Evolutionary conservation across 1,140 invertebrate genomes (phyloP), one percentile per base, ranked within the genome.

Genomic region (Leptestheria dahalacensis): DNA sequence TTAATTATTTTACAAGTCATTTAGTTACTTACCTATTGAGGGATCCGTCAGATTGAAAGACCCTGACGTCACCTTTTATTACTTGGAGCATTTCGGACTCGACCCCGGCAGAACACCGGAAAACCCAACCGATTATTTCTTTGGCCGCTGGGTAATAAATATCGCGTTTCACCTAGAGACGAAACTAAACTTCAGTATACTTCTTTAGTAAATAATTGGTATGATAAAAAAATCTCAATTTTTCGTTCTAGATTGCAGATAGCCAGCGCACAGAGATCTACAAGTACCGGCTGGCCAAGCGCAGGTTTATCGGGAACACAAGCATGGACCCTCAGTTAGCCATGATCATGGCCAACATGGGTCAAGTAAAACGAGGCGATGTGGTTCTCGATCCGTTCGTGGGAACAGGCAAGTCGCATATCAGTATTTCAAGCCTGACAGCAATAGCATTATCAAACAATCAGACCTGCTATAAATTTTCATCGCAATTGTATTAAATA

Each of bases 251-350:
- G 88, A 72, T 91, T 68, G 77, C 79, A 29, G 81, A 86, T 73
- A 90, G 91, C 2, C 83, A 91, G 70, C 76, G 91, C 61, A 78
- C 86, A 63, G 72, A 85, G 23, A 86, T 94, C 33, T 75, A 80
- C 62, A 77, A 83, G 59, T 79, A 91, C 51, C 91, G 89, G 1
- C 69, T 96, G 24, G 94, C 94, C 73, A 85, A 80, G 26, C 77
- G 93, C 21, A 89, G 89, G 74, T 97, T 95, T 70, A 96, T 97
- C 68, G 92, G 91, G 4, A 97, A 96, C 69, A 98, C 94, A 0
- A 91, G 86, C 66, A 97, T 98, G 94, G 93, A 97, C 72, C 83
- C 93, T 0, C 85, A 90, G 64, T 74, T 97, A 1, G 86, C 91
- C 2, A 71, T 97, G 20, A 73, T 97, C 24, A 96, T 97, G 91